Base-by-base conservation (phyloP, 1,140 invertebrate genomes). In the Kradibia gibbosae region DNA sequence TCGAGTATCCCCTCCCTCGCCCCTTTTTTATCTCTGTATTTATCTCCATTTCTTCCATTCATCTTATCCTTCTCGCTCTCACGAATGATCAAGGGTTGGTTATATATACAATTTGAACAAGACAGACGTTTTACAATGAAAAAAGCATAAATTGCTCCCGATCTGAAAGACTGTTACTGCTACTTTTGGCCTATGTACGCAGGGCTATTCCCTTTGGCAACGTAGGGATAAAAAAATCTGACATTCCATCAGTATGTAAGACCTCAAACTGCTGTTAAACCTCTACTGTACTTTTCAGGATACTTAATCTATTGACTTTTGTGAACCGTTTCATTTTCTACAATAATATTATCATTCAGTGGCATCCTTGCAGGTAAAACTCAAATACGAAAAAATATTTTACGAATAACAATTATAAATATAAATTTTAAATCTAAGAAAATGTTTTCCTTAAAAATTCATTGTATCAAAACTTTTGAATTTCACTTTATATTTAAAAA, bases 91-190 rank as follows among this genome's bases (percentile, higher is more conserved):
- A 72, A n/a, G n/a, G n/a, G n/a, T n/a, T n/a, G n/a, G n/a, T n/a
- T 34, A 65, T 7, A 28, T 39, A 55, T 48, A n/a, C 5, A 71
- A 57, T 28, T 65, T 65, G 57, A 48, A 78, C 8, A 25, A 39
- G 48, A 31, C 48, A 77, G 77, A 73, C 55, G 25, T 0, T 22
- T 10, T 25, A 50, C 50, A 34, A 72, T 62, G 55, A 36, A 80
- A 80, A 80, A 80, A 57, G 53, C 67, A 80, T 62, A 74, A 73
- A 80, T 74, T 50, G 70, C 53, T 57, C 34, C 42, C 39, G 50
- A 79, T 79, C 65, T 48, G 62, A 67, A 50, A 75, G 53, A 5
- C 25, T 53, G 72, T 48, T n/a, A 20, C 15, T 25, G 39, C 20
- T 31, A 55, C 53, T 60, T 53, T 60, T 48, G 72, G 50, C 36